Evolutionary conservation across 2,113 vertebrate species (phyloP), one percentile per base, ranked within the genome.

Genomic region (Proteles cristata): DNA sequence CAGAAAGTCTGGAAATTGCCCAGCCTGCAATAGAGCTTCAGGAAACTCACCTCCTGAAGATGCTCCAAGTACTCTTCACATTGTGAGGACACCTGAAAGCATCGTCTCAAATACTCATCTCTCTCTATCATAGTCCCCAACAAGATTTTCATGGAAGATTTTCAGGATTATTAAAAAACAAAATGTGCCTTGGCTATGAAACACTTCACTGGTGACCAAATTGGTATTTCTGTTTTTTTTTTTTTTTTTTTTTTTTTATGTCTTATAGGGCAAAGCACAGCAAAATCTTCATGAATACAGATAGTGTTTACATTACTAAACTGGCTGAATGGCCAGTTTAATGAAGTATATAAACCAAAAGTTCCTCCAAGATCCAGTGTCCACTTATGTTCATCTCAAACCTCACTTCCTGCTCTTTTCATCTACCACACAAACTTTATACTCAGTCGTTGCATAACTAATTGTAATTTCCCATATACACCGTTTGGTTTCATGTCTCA

Each of bases 101-200:
- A 63, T 68, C 1, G 0, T 76, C 5, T 74, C 43, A 43, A 16
- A 50, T 43, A 77, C 63, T 11, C 10, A 31, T 16, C 12, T 21
- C 3, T 12, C n/a, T 83, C 17, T 14, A 21, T 43, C 69, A 43
- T 31, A 33, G 17, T 69, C 58, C 48, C 23, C 11, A 66, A 73
- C 31, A 68, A 71, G 74, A 25, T 71, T 53, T 74, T 87, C 28
- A 17, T 53, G 89, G 55, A 84, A 7, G 2, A 80, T 83, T 88
- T 90, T 84, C 48, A 90, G 28, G 35, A 80, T 90, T 80, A 39
- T 97, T 87, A 81, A 82, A 68, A 71, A 82, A 48, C 6, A 89
- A 82, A 74, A 76, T 74, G 4, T 69, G 5, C 21, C 28, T 93
- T 74, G 39, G 7, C 55, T 82, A 7, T 93, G 63, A 39, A 58